Base-by-base conservation (phyloP, 2,113 vertebrate species). In the Clarias gariepinus region DNA sequence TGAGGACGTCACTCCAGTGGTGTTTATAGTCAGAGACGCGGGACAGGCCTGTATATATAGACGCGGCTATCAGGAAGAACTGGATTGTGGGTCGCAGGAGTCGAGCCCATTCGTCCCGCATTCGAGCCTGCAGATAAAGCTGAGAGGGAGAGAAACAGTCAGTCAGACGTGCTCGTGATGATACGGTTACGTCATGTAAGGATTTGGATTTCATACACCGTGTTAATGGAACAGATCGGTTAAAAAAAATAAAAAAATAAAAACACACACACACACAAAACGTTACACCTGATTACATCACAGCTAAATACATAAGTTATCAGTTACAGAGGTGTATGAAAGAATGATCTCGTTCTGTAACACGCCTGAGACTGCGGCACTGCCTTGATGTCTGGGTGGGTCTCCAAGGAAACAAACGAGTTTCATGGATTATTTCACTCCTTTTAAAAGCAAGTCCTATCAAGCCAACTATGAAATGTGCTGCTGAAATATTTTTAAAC, bases 21-120 rank as follows among this genome's bases (percentile, higher is more conserved):
- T 99, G 98, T 91, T 99, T 99, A 88, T 99, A 99, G 85, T 99
- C 98, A 0, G 98, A 99, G 73, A 99, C 95, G 76, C 98, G 95
- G 0, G 98, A 99, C n/a, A 99, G 92, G 21, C 98, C 98, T 1
- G 99, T 98, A 0, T 95, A 99, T 82, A 99, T 93, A 0, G 98
- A 94, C 7, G 95, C 90, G 0, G 98, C 94, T 21, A 99, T 93
- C 61, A 99, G 95, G 90, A 95, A 97, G 89, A 99, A 99, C 53
- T 99, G 98, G 41, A 97, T 16, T 0, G 96, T 98, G 68, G 98
- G 98, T 83, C 98, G 95, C 61, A 99, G 89, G 58, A 99, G 96
- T 88, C 98, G 94, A 55, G 97, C 97, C 97, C 97, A 99, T 13
- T 97, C 95, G 2, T 91, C 94, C 91, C 93, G 96, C 94, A 99